Conservation (phyloP, 2,797 vertebrate genomes). For the Pterois miles region DNA sequence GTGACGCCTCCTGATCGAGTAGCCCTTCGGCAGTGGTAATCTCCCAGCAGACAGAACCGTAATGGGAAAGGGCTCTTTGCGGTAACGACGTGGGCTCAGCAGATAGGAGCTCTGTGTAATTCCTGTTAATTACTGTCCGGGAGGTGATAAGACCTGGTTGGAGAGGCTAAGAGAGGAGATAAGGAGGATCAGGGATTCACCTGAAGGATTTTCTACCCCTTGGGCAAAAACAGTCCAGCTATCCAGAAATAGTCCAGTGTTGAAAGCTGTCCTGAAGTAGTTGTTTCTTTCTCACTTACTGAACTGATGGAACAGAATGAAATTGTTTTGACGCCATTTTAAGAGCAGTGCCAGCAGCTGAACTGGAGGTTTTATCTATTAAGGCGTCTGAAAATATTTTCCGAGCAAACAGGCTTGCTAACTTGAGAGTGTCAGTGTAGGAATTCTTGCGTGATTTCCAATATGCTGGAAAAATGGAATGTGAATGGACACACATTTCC, state of each 20-base stretch:
- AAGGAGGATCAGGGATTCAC: conserved; percentile 71
- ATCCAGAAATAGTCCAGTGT: conserved; percentile 50
- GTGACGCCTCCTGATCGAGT: conserved; percentile 46
- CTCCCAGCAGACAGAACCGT: conserved; percentile 70
- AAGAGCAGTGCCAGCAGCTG: background rate
- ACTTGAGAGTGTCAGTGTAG: background rate
- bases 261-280: conserved; percentile 20
- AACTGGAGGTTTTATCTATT: conserved; percentile 10
- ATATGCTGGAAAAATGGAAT: background rate
- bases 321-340: background rate
- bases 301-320: conserved; percentile 12
- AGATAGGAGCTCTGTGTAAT: conserved; percentile 76
- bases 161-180: conserved; percentile 71
- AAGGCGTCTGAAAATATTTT: background rate
- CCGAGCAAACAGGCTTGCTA: background rate
- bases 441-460: background rate
- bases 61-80: conserved; percentile 67
- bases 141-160: conserved; percentile 75
- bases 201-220: conserved; percentile 60
- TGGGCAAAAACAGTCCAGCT: conserved; percentile 60
- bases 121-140: conserved; percentile 82
- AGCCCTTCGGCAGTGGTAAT: conserved; percentile 60
- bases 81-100: conserved; percentile 61
- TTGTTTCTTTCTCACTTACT: conserved; percentile 6
- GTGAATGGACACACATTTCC: background rate